These are phyloP conservation scores for Sterrhoptilus dennistouni DNA, from an alignment of 2,113 vertebrate genomes.

Conservation along the genomic window DNA sequence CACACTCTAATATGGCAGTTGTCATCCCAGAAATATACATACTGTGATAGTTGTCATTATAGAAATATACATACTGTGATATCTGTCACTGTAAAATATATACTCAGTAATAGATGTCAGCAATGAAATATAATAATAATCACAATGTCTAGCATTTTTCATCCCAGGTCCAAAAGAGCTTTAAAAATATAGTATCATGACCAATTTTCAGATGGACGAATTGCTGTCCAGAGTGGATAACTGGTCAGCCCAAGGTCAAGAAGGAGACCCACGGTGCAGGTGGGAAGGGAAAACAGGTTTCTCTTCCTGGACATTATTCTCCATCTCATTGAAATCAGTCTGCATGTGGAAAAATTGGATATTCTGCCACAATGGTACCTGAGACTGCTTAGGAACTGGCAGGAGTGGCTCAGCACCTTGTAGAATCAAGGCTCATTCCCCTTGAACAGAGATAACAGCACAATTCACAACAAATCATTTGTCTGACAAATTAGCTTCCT, in stretches of 20 bases:
- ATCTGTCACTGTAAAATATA: conserved; percentile 61
- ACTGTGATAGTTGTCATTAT: conserved; percentile 55
- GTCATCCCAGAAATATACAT: conserved; percentile 23
- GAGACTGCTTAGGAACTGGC: neutral
- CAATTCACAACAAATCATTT: conserved; percentile 49
- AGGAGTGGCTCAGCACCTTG: neutral
- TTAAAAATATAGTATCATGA: conserved; percentile 8
- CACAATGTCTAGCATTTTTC: neutral
- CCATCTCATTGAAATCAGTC: neutral
- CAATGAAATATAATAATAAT: conserved; percentile 57
- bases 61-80: conserved; percentile 60
- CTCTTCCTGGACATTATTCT: neutral
- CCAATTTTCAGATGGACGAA: neutral
- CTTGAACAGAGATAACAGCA: conserved; percentile 29
- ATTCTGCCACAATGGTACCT: neutral
- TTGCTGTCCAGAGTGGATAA: neutral
- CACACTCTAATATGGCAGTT: neutral
- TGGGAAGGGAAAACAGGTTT: neutral
- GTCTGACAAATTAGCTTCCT: conserved; percentile 59
- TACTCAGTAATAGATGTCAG: conserved; percentile 47
- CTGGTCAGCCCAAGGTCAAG: neutral
- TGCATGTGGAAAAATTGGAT: neutral
- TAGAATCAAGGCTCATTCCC: neutral
- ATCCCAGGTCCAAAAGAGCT: neutral
- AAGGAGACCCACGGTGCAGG: neutral